Percentiles rank a stretch among this genome's conserved stretches.
Evolutionary conservation across 2,797 vertebrate genomes (phyloP).

Genomic region (Muscicapa striata): DNA sequence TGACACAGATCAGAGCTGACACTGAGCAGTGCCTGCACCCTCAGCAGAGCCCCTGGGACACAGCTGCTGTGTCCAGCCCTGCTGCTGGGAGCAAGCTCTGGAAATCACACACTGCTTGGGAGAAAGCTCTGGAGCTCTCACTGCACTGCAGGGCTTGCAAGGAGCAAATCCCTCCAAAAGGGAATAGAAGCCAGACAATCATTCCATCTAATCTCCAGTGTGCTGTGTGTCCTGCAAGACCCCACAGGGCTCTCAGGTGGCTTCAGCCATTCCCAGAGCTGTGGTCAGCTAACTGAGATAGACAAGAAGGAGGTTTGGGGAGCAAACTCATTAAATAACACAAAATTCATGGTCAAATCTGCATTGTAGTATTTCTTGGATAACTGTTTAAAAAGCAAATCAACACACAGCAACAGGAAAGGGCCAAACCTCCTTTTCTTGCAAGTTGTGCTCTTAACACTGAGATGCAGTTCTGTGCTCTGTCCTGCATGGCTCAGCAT

Average conservation of each 20-base stretch:
- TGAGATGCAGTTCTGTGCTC: not conserved
- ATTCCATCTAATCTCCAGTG: not conserved
- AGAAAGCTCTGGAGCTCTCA: not conserved
- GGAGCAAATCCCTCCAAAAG: not conserved
- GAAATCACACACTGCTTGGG: no score
- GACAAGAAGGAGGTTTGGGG: not conserved
- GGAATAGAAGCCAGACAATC: not conserved
- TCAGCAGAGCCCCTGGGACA: rapidly evolving
- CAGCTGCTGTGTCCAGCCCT: rapidly evolving
- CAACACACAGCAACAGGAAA: not conserved
- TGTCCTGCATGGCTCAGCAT: not conserved
- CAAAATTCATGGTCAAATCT: not conserved
- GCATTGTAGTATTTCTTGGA: not conserved
- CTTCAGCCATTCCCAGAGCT: not conserved
- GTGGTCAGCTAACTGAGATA: not conserved
- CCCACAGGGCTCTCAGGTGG: not conserved
- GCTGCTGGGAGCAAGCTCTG: not conserved
- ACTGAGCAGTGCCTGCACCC: rapidly evolving
- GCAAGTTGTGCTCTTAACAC: not conserved
- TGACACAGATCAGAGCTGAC: not conserved
- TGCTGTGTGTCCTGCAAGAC: not conserved
- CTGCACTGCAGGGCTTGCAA: rapidly evolving
- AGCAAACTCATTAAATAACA: not conserved
- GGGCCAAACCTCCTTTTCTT: not conserved
- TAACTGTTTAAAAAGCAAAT: not conserved